phyloP scores from a whole-genome alignment of 2,888 invertebrate species.

The Polyommatus icarus region DNA sequence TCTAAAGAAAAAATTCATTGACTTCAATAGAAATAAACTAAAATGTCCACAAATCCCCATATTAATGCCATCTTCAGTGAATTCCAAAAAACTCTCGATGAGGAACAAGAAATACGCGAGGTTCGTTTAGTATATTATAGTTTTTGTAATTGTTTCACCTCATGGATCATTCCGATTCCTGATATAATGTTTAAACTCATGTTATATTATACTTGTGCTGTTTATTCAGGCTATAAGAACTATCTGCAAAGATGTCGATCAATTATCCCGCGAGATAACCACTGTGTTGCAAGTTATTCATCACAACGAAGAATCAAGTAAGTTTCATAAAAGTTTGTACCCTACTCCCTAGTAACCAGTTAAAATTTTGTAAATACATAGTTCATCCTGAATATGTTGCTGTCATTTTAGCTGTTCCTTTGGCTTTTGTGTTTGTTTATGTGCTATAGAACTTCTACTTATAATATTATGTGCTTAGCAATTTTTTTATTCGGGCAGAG shows the following conservation, averaged over 20 bases:
- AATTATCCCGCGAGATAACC: slow-evolving; percentile 87
- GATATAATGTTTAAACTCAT: not conserved
- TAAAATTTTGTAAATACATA: not conserved
- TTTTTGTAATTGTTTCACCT: not conserved
- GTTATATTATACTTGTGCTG: not conserved
- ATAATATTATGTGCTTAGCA: not conserved
- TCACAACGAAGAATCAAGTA: slow-evolving; percentile 85
- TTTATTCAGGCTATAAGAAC: slow-evolving; percentile 82
- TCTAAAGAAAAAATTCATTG: too few species aligned
- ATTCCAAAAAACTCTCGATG: slow-evolving; percentile 88
- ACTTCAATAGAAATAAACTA: slow-evolving; percentile 30
- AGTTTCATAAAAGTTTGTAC: slow-evolving; percentile 71
- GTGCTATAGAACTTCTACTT: not conserved
- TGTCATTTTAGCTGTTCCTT: not conserved
- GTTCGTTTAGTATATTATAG: slow-evolving; percentile 63
- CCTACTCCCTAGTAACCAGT: not conserved
- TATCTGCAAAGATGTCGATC: slow-evolving; percentile 88
- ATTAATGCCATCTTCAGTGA: slow-evolving; percentile 84
- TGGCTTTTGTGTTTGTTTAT: not conserved
- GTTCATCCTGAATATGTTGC: not conserved
- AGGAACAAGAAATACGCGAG: slow-evolving; percentile 90
- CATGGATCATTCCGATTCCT: not conserved
- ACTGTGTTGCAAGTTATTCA: slow-evolving; percentile 91
- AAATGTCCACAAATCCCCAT: slow-evolving; percentile 62
- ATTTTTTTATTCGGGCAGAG: not conserved